A percentile compares a stretch with the other conserved stretches of the same genome.
phyloP scores from a whole-genome alignment of 2,888 invertebrate species.

The Metallyticus violacea region DNA sequence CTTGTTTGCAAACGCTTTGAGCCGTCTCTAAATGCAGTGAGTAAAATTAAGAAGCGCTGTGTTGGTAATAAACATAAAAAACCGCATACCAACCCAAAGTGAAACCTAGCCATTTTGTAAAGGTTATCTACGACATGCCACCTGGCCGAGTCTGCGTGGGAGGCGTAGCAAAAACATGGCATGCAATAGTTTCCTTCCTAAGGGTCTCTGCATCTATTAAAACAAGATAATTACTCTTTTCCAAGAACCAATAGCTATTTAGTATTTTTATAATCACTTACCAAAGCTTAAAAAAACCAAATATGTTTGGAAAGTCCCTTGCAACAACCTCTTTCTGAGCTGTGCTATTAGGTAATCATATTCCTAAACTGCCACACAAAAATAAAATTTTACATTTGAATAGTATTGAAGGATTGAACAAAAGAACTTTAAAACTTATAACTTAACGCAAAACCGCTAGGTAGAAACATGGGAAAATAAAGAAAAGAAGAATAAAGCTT shows the following conservation, averaged over 20 bases:
- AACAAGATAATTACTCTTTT: not conserved
- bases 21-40: not conserved
- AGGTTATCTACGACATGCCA: not conserved
- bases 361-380: too few species aligned
- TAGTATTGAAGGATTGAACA: too few species aligned
- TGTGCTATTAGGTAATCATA: too few species aligned
- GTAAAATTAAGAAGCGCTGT: not conserved
- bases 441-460: too few species aligned
- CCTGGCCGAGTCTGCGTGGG: not conserved
- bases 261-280: not conserved
- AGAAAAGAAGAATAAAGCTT: too few species aligned
- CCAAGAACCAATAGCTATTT: not conserved
- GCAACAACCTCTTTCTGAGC: too few species aligned
- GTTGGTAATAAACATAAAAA: not conserved
- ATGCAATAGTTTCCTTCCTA: not conserved
- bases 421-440: too few species aligned
- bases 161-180: not conserved
- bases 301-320: too few species aligned
- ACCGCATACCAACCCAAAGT: not conserved
- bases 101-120: not conserved
- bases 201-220: too few species aligned
- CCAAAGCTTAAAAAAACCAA: too few species aligned
- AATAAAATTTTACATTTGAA: too few species aligned
- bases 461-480: too few species aligned
- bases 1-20: not conserved